Evolutionary conservation across 2,113 vertebrate genomes (phyloP).

Genomic region (Piliocolobus tephrosceles): DNA sequence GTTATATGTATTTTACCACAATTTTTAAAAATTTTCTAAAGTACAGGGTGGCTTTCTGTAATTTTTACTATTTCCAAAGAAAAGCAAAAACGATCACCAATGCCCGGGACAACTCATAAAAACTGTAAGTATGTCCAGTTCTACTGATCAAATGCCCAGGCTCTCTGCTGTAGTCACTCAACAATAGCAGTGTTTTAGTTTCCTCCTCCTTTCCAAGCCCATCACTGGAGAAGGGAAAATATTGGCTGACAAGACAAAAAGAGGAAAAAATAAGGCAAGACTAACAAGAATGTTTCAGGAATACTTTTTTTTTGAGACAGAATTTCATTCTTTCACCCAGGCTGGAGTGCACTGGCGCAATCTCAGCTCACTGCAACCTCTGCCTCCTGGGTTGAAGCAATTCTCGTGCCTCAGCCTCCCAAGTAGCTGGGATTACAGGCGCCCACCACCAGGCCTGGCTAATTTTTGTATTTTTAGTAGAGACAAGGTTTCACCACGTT

Average conservation of each 20-base stretch:
- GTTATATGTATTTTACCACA: not conserved
- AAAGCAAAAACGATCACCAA: conserved; percentile 23
- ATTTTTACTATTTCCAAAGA: not conserved
- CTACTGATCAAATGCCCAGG: not conserved
- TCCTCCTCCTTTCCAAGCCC: conserved; percentile 6
- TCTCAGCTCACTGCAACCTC: not conserved
- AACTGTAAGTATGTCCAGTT: not conserved
- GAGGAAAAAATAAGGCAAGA: not conserved
- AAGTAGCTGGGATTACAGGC: not conserved
- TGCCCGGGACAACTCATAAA: not conserved
- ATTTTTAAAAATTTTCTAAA: not conserved
- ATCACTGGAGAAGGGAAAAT: not conserved
- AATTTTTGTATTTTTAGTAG: not conserved
- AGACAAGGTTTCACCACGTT: not conserved
- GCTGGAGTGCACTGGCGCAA: not conserved
- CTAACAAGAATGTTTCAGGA: not conserved
- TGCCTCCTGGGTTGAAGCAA: not conserved
- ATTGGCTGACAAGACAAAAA: not conserved
- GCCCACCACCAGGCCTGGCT: not conserved
- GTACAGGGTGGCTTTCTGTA: not conserved
- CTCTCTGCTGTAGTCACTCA: not conserved
- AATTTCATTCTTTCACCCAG: not conserved
- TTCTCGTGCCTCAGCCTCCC: not conserved
- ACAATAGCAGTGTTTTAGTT: not conserved
- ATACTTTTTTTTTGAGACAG: not conserved